Base-by-base conservation (phyloP, 2,797 vertebrate species). In the Oreortyx pictus region DNA sequence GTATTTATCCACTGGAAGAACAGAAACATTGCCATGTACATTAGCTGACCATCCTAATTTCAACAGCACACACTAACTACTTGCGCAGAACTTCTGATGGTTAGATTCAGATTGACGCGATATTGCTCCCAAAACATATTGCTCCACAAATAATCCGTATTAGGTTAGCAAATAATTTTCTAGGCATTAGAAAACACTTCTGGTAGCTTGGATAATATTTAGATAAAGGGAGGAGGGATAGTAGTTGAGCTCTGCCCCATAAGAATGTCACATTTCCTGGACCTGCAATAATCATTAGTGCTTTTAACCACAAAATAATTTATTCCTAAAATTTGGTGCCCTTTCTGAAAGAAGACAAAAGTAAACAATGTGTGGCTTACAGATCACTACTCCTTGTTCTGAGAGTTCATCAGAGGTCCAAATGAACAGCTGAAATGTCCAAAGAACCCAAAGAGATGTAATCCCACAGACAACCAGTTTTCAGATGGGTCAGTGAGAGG, bases 171-270 rank as follows among this genome's bases (percentile, higher is more conserved):
- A 86, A 33, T 14, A 61, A 47, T 47, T 86, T 85, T 70, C 43
- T 68, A 25, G 89, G 20, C 35, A 49, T 78, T 56, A 59, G 15
- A 70, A 91, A 88, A 75, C 31, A n/a, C 7, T 72, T 67, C 41
- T 0, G 1, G 6, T 31, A 54, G 7, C 18, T 17, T 79, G 3
- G 19, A 71, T 43, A 61, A 60, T 13, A 3, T 14, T 44, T 5
- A 71, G 44, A 52, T 67, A n/a, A 60, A 79, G 44, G 9, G 12
- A 76, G 23, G 70, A 14, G 54, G 54, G 17, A 56, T n/a, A 56
- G 31, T 31, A 54, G 17, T 7, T 54, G 27, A 18, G 29, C 29
- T 31, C 27, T 27, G 29, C 27, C 10, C 14, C 17, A 17, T 9
- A 25, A 56, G 7, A 35, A 16, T 35, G 39, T 86, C 14, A 50